phyloP scores from a whole-genome alignment of 2,888 invertebrate genomes.

The Linhomoeus sp. region DNA sequence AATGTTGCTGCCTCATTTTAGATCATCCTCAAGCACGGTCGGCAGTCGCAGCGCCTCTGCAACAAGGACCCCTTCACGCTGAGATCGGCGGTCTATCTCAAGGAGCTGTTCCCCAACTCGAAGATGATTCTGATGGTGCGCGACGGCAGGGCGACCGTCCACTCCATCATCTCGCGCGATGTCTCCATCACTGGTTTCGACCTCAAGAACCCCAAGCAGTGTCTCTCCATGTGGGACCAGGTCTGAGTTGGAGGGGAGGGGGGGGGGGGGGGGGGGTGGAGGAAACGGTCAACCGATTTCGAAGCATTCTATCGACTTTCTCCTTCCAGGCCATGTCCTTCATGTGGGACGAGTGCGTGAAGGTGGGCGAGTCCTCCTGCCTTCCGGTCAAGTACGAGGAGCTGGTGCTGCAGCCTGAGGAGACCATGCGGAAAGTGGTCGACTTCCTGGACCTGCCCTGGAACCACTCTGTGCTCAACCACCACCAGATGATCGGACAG shows the following conservation, averaged over 20 bases:
- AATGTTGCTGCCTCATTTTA: too few species aligned
- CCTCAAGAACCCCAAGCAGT: constrained; percentile 68
- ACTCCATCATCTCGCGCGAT: constrained; percentile 89
- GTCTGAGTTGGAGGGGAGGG: too few species aligned
- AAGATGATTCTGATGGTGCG: constrained; percentile 96
- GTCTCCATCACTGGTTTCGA: constrained; percentile 43
- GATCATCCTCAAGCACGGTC: constrained; percentile 73
- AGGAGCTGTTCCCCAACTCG: constrained; percentile 83
- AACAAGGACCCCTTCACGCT: constrained; percentile 97
- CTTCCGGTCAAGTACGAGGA: constrained; percentile 87
- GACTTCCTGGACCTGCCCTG: constrained; percentile 74
- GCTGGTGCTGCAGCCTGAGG: constrained; percentile 68
- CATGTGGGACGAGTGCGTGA: constrained; percentile 71
- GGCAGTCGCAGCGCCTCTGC: constrained; percentile 69
- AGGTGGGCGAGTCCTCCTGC: constrained; percentile 40
- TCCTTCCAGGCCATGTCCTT: constrained; percentile 37
- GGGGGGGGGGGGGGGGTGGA: too few species aligned
- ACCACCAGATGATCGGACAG: constrained; percentile 10
- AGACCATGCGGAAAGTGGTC: constrained; percentile 67
- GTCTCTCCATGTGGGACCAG: constrained; percentile 85
- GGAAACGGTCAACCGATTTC: too few species aligned
- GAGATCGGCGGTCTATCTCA: constrained; percentile 83
- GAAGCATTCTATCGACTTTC: too few species aligned
- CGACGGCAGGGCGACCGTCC: constrained; percentile 91
- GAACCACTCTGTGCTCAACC: constrained; percentile 45